Evolutionary conservation across 2,797 vertebrate genomes (phyloP).

Genomic region (Chaetodon trifasciatus): DNA sequence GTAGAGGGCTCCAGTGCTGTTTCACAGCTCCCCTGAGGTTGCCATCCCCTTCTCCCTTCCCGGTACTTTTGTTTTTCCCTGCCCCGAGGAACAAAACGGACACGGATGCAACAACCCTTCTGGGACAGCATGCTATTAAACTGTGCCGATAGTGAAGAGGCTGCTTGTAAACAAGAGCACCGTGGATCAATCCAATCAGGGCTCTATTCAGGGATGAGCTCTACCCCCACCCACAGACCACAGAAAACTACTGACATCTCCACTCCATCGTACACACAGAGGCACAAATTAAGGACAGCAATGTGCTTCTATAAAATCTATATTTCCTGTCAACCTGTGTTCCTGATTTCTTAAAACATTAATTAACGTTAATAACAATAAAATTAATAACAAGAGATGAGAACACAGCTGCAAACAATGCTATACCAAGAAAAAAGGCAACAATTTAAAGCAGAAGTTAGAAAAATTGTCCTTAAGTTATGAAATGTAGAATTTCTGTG

Average conservation of each 20-base stretch:
- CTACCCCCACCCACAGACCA: conserved; percentile 57
- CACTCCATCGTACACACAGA: conserved; percentile 35
- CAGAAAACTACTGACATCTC: conserved; percentile 41
- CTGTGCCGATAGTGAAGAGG: conserved; percentile 79
- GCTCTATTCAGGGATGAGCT: conserved; percentile 66
- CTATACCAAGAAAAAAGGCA: not conserved
- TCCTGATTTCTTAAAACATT: conserved; percentile 20
- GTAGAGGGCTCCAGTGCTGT: conserved; percentile 71
- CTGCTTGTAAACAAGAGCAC: conserved; percentile 82
- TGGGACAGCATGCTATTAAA: conserved; percentile 85
- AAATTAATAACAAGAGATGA: not conserved
- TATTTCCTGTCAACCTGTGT: conserved; percentile 22
- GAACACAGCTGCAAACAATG: not conserved
- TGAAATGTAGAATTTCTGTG: not conserved
- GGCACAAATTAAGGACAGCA: conserved; percentile 9
- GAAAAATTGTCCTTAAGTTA: not conserved
- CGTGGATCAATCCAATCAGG: conserved; percentile 87
- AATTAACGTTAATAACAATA: no score
- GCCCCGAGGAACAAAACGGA: conserved; percentile 82
- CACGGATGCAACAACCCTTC: conserved; percentile 84
- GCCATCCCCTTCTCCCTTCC: conserved; percentile 72
- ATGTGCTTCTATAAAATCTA: conserved; percentile 10
- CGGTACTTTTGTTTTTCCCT: conserved; percentile 82
- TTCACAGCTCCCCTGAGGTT: conserved; percentile 86
- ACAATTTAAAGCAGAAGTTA: not conserved